These are phyloP conservation scores for Suncus etruscus DNA, from an alignment of 2,113 vertebrate genomes.

Conservation along the genomic window DNA sequence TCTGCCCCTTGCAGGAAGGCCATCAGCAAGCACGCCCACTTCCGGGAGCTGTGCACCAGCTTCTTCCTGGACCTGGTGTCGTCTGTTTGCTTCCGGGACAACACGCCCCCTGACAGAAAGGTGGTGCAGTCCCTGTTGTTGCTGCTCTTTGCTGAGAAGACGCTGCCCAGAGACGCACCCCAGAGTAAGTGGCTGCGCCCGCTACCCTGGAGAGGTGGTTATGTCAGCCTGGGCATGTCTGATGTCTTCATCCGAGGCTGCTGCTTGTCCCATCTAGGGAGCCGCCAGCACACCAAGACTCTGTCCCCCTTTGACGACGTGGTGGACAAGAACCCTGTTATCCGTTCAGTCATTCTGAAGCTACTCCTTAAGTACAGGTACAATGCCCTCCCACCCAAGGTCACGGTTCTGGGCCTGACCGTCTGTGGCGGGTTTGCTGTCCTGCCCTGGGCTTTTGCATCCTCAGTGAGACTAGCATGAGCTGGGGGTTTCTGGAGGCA, in stretches of 20 bases:
- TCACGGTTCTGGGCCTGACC: too few relatives aligned
- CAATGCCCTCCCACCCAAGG: neutral
- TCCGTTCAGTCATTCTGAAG: slow-evolving; percentile 95
- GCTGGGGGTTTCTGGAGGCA: too few relatives aligned
- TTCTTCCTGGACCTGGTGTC: slow-evolving; percentile 97
- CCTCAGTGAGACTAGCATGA: too few relatives aligned
- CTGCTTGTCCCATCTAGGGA: slow-evolving; percentile 70
- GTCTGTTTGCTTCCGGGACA: slow-evolving; percentile 95
- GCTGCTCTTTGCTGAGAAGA: slow-evolving; percentile 90
- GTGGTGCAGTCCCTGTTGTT: slow-evolving; percentile 90
- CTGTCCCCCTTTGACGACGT: slow-evolving; percentile 95
- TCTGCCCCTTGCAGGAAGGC: slow-evolving; percentile 77
- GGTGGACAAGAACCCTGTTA: slow-evolving; percentile 94
- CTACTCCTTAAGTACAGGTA: slow-evolving; percentile 97
- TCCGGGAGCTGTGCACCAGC: slow-evolving; percentile 93
- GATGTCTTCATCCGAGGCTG: neutral
- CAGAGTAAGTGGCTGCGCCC: slow-evolving; percentile 77
- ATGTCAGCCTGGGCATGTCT: neutral
- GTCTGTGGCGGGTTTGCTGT: too few relatives aligned
- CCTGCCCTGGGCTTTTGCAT: too few relatives aligned
- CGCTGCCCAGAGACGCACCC: neutral
- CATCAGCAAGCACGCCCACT: slow-evolving; percentile 86
- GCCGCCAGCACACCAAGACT: slow-evolving; percentile 88
- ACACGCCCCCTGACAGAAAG: slow-evolving; percentile 87
- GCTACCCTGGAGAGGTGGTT: too few relatives aligned